Percentiles rank a stretch among this genome's conserved stretches.
These are phyloP conservation scores for Corynorhinus townsendii DNA, from an alignment of 2,113 vertebrate genomes.

Conservation along the genomic window DNA sequence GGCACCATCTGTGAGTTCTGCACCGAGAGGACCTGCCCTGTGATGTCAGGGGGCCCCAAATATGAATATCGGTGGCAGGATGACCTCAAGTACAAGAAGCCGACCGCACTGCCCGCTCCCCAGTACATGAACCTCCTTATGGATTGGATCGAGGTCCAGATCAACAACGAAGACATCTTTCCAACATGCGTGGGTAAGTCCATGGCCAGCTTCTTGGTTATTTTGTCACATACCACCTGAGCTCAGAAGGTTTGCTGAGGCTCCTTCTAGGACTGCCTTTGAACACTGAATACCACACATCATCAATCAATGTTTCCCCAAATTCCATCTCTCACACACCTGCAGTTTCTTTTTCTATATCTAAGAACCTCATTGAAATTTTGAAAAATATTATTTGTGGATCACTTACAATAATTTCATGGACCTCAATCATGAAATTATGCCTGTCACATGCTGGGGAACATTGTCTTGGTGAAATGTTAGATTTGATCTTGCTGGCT, in stretches of 20 bases:
- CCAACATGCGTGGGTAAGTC: constrained; percentile 88
- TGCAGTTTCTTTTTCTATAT: not conserved
- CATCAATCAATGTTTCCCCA: not conserved
- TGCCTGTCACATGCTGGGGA: not conserved
- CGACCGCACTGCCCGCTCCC: constrained; percentile 86
- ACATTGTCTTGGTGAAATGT: not conserved
- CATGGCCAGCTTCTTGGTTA: not conserved
- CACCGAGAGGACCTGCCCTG: constrained; percentile 86
- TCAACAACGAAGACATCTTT: constrained; percentile 90
- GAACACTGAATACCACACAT: not conserved
- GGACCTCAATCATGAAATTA: not conserved
- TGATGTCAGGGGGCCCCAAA: constrained; percentile 90
- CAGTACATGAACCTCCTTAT: constrained; percentile 91
- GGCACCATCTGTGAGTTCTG: constrained; percentile 91
- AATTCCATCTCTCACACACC: not conserved
- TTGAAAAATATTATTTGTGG: not conserved
- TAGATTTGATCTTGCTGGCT: not conserved
- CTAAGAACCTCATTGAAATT: not conserved
- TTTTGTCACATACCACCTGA: not conserved
- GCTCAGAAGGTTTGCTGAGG: not conserved
- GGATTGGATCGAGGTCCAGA: constrained; percentile 91
- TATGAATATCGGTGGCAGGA: constrained; percentile 92
- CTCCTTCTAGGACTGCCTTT: not conserved
- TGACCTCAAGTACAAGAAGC: constrained; percentile 88
- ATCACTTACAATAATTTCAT: not conserved